Base-by-base conservation (phyloP, 1,140 invertebrate species). In the Drosophila nasuta region DNA sequence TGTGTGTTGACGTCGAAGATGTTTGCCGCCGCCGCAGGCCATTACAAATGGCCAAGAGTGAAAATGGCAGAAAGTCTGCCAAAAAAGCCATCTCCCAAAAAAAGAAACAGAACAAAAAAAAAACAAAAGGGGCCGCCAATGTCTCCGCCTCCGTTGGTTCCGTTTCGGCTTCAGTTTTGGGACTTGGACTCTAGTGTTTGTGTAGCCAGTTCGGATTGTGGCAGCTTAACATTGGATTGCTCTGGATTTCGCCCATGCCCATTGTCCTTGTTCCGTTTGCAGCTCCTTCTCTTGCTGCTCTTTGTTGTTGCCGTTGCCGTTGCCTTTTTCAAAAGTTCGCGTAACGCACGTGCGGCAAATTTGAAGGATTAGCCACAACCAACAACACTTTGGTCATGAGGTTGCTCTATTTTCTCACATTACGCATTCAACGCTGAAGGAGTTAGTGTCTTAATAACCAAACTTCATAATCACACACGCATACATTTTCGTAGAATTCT, bases 201-300 rank as follows among this genome's bases (percentile, higher is more conserved):
- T 56, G 51, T 17, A 28, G 41, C 46, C 20, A 57, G 54, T 64
- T 57, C 13, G 69, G 72, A 82, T 73, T 76, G 63, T 62, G 66
- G 35, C 11, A 70, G 81, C 81, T 83, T 85, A 83, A 56, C 77
- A 73, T 49, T 48, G 81, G 81, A 81, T 83, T 86, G 77, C 68
- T 68, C 30, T 59, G 81, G 71, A 60, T 83, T 71, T 63, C 2
- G 46, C 38, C 15, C n/a, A 62, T 65, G 56, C 46, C 76, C 80
- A 48, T 68, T 76, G 71, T 69, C 74, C 51, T 54, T 63, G 11
- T 38, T 13, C 46, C 30, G n/a, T 10, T 20, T 10, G 11, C 6
- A 25, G 54, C 10, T 15, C 7, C 13, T n/a, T 25, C 28, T 43
- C 41, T 6, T 4, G 6, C 10, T 41, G 8, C 10, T 5, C 3